Evolutionary conservation across 2,113 vertebrate species (phyloP), one percentile per base, ranked within the genome.

Genomic region (Bettongia penicillata): DNA sequence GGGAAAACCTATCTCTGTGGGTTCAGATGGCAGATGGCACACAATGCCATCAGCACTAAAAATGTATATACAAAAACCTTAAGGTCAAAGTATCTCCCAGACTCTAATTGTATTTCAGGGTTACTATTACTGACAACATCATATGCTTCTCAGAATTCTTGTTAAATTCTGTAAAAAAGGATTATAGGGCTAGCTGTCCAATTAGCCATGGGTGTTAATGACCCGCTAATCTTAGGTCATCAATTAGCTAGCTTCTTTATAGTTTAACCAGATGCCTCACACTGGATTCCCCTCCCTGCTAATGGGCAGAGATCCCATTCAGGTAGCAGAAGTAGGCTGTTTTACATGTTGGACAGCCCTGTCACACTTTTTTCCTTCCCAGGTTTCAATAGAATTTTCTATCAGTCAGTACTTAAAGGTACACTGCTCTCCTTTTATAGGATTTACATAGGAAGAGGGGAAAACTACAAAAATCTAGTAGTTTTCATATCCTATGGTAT

Each of bases 41-140:
- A 89, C 22, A 43, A 94, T 77, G 53, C 84, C 77, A 91, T 92
- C n/a, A 94, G 47, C 90, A 50, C 55, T 47, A 51, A 89, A 25
- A 93, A 23, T 48, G 68, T 91, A 93, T 16, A 92, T 0, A 89
- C 3, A 91, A 91, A 97, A 51, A 96, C 7, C 49, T 50, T 49
- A 25, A 77, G 68, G 55, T 8, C 51, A 95, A 51, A 93, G 77
- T 77, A 68, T n/a, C 90, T 89, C 93, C 77, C 91, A 93, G 91
- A 93, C 57, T 23, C 31, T 37, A 26, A 37, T 68, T 12, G 31
- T n/a, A 84, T 84, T n/a, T 8, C 16, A 84, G 16, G 8, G 19
- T 23, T 43, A 61, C 57, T 61, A 31, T 14, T 61, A 16, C 16
- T 84, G 37, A 43, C n/a, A 57, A 31, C 10, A 84, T 22, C 6